phyloP scores from a whole-genome alignment of 2,113 vertebrate genomes.

The Chloebia gouldiae region DNA sequence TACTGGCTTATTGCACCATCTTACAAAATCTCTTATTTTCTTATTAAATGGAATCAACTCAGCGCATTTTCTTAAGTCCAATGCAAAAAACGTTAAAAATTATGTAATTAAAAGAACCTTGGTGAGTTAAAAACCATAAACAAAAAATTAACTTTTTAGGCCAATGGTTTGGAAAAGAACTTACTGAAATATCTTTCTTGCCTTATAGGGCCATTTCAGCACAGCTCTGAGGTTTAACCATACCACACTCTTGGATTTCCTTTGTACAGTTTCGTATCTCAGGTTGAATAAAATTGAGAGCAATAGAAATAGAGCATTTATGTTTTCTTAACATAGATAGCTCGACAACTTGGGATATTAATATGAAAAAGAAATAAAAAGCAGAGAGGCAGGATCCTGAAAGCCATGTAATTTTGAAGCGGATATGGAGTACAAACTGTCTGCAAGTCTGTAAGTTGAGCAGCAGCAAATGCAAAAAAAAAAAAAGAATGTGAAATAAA shows the following conservation, averaged over 20 bases:
- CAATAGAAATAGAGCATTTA: neutral
- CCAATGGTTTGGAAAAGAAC: neutral
- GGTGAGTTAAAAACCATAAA: neutral
- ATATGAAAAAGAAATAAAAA: neutral
- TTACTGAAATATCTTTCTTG: neutral
- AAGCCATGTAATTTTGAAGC: neutral
- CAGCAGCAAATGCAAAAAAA: neutral
- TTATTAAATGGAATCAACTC: neutral
- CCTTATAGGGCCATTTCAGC: neutral
- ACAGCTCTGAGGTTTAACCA: neutral
- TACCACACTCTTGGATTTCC: neutral
- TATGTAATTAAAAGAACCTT: neutral
- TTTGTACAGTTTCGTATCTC: neutral
- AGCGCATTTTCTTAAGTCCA: neutral
- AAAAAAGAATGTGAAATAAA: neutral
- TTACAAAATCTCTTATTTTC: neutral
- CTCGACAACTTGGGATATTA: neutral
- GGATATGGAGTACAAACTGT: neutral
- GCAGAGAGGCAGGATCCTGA: neutral
- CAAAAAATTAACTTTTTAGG: neutral
- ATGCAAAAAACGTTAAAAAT: neutral
- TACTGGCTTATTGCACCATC: neutral
- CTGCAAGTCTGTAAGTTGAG: neutral
- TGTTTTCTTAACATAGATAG: neutral
- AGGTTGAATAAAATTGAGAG: neutral